Evolutionary conservation across 1,140 invertebrate species (phyloP), one percentile per base, ranked within the genome.

Genomic region (Dendrolimus punctatus): DNA sequence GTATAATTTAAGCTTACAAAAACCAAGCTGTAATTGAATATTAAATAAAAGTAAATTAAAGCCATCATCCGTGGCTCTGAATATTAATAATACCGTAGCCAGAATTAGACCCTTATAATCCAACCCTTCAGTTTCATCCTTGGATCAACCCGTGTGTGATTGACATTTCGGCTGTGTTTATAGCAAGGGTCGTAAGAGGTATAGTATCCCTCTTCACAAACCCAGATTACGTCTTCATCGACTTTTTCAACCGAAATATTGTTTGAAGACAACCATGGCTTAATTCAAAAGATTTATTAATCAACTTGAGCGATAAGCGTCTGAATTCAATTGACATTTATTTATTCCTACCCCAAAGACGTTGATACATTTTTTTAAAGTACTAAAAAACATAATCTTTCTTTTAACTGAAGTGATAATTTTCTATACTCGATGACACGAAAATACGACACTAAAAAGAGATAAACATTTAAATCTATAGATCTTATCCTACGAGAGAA

Each of bases 51-150:
- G 74, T 77, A 71, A 71, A 76, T 76, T 77, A 71, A 68, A 64
- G 60, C 56, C 62, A 76, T 73, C 69, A 73, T 73, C 64, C 67
- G 62, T 66, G 66, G 68, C 56, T 53, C 65, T 75, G 68, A 78
- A 78, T 81, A 81, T 80, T 78, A 78, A 79, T 79, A 79, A 79
- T 74, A 68, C 67, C 66, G 65, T 76, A 73, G 70, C 67, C 58
- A 68, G 73, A 75, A 72, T 79, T 69, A 72, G 71, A 80, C 79
- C 79, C 74, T 80, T 75, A 82, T 82, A 82, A 81, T 81, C 76
- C 76, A 73, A 78, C 79, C 76, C 79, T 78, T 76, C 73, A 73
- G 74, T 74, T 71, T 77, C 69, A 78, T 79, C 74, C 71, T 68
- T 66, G 66, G 66, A 60, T 59, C 71, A 66, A 64, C 60, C 71